Percentiles rank a stretch among this genome's conserved stretches.
Conservation (phyloP, 2,888 invertebrate species). For the Isoperla grammatica region DNA sequence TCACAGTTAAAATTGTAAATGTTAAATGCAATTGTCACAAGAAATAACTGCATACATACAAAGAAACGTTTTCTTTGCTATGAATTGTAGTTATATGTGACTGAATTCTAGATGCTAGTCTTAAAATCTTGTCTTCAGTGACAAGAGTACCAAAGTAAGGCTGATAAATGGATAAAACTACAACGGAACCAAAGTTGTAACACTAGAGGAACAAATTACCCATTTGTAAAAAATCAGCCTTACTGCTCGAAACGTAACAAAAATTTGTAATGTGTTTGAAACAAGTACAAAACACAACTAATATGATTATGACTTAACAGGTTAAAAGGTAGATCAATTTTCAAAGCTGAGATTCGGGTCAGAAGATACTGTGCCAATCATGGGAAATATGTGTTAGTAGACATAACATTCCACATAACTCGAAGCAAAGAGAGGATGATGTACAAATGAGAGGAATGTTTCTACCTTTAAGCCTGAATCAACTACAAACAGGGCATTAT, state of each 20-base stretch:
- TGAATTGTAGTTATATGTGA: background rate
- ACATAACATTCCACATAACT: constrained; percentile 1
- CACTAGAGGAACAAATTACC: no score
- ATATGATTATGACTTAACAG: no score
- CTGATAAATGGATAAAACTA: no score
- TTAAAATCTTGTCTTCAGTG: background rate
- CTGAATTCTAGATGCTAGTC: background rate
- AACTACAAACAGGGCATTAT: background rate
- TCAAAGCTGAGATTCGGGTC: background rate
- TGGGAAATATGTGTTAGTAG: background rate
- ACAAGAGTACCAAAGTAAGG: no score
- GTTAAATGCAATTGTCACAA: background rate
- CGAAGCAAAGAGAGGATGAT: background rate
- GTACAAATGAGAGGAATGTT: background rate
- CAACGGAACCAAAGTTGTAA: no score
- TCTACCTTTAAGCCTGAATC: constrained; percentile 5
- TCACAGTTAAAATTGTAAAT: background rate
- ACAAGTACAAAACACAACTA: no score
- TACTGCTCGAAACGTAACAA: no score
- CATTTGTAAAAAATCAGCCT: no score
- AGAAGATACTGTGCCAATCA: constrained; percentile 3
- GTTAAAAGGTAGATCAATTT: no score
- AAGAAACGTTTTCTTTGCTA: background rate
- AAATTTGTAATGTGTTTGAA: no score
- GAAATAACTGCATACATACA: background rate